These are phyloP conservation scores for Itoplectis maculator DNA, from an alignment of 2,888 invertebrate species.

Conservation along the genomic window DNA sequence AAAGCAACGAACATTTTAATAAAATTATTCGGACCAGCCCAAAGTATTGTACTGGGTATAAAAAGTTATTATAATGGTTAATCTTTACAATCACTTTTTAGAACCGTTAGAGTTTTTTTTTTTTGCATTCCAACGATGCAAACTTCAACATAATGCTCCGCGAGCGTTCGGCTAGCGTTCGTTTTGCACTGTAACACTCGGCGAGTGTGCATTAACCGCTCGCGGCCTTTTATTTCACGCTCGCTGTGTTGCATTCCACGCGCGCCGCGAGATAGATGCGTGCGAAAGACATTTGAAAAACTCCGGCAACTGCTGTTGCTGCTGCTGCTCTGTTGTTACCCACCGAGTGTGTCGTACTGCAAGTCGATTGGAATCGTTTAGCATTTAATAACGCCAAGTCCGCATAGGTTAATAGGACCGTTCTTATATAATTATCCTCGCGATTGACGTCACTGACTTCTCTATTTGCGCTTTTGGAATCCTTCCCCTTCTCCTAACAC, in stretches of 20 bases:
- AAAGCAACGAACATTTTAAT: too few species aligned
- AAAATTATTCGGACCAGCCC: too few species aligned
- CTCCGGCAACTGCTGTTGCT: conserved; percentile 17
- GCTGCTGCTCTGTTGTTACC: conserved; percentile 11
- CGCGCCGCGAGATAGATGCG: conserved; percentile 5
- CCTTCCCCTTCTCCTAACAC: conserved; percentile 35
- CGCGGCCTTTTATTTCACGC: conserved; percentile 33
- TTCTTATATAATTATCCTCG: conserved; percentile 78
- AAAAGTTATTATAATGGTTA: too few species aligned
- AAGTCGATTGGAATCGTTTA: conserved; percentile 74
- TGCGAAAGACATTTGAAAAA: conserved; percentile 35
- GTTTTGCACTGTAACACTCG: too few species aligned
- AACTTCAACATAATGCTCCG: too few species aligned
- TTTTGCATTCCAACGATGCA: too few species aligned
- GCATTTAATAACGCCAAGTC: conserved; percentile 74
- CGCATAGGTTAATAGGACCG: conserved; percentile 76
- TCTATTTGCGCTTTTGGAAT: conserved; percentile 69
- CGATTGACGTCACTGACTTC: conserved; percentile 80
- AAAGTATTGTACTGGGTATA: too few species aligned
- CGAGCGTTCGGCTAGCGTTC: too few species aligned
- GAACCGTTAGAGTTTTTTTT: too few species aligned
- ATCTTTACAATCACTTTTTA: too few species aligned
- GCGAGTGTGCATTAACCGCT: conserved; percentile 6
- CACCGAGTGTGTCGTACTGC: conserved; percentile 48
- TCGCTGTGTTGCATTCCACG: conserved; percentile 43